phyloP scores from a whole-genome alignment of 2,797 vertebrate genomes.

The Danionella dracula region DNA sequence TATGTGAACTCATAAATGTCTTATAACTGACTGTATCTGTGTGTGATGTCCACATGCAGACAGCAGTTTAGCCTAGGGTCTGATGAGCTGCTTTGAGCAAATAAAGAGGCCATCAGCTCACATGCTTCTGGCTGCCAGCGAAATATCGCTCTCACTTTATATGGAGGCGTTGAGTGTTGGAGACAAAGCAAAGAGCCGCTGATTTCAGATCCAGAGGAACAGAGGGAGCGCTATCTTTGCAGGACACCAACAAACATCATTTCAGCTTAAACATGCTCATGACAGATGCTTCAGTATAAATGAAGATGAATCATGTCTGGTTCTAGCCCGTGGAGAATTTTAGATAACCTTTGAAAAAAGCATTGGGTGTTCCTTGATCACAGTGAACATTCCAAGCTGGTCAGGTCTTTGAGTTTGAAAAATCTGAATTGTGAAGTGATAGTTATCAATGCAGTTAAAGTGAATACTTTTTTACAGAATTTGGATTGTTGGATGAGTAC shows the following conservation, averaged over 20 bases:
- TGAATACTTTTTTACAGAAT: no score
- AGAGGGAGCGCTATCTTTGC: slow-evolving; percentile 18
- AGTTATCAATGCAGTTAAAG: no score
- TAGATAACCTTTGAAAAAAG: not conserved
- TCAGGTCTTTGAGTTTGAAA: not conserved
- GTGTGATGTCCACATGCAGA: slow-evolving; percentile 28
- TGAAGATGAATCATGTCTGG: slow-evolving; percentile 10
- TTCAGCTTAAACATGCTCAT: not conserved
- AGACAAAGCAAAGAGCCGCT: slow-evolving; percentile 38
- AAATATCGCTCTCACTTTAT: slow-evolving; percentile 36
- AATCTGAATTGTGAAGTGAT: no score
- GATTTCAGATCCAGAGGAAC: slow-evolving; percentile 27
- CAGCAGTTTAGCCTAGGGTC: slow-evolving; percentile 18
- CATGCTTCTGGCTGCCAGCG: slow-evolving; percentile 22
- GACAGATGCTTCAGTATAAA: not conserved
- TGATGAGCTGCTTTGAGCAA: slow-evolving; percentile 34
- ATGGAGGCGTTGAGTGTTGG: slow-evolving; percentile 43
- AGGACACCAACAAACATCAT: not conserved
- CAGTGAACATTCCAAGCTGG: not conserved
- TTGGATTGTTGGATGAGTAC: no score
- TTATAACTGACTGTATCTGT: slow-evolving; percentile 13
- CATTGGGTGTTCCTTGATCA: not conserved
- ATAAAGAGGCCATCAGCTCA: slow-evolving; percentile 36
- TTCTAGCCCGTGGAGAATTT: slow-evolving; percentile 2
- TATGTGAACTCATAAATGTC: slow-evolving; percentile 4